Conservation (phyloP, 2,888 invertebrate genomes). For the Sinohyriopsis cumingii region DNA sequence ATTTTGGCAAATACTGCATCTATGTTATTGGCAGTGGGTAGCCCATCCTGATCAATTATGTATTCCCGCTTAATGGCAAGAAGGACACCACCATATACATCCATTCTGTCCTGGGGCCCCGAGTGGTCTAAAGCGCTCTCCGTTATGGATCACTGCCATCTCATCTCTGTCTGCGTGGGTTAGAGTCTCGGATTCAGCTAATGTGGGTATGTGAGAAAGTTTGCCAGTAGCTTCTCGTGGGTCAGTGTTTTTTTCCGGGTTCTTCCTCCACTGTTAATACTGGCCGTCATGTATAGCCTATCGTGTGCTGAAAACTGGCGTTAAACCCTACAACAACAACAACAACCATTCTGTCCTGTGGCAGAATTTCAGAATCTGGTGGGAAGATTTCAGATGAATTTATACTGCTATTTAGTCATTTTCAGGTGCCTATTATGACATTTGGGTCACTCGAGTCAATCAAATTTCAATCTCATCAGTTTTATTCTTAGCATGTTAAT, state of each 20-base stretch:
- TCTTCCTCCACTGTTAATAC: too few species aligned
- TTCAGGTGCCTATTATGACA: constrained; percentile 14
- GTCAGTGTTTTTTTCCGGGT: too few species aligned
- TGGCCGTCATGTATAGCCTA: too few species aligned
- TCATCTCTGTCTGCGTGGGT: too few species aligned
- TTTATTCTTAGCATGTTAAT: constrained; percentile 10
- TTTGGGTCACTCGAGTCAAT: constrained; percentile 11
- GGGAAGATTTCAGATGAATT: not conserved
- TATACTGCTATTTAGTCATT: constrained; percentile 4
- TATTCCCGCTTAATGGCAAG: constrained; percentile 3
- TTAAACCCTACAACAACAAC: too few species aligned
- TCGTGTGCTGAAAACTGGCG: too few species aligned
- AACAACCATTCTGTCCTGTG: not conserved
- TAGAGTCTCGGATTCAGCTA: too few species aligned
- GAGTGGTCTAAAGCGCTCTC: too few species aligned
- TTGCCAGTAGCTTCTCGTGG: too few species aligned
- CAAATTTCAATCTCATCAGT: constrained; percentile 3
- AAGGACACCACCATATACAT: not conserved
- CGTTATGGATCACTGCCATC: too few species aligned
- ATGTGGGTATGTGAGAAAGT: too few species aligned
- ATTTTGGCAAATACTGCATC: not conserved
- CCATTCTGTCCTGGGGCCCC: not conserved
- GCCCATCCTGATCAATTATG: not conserved
- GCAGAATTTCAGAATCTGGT: not conserved
- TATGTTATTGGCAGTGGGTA: not conserved